Evolutionary conservation across 2,113 vertebrate genomes (phyloP), one percentile per base, ranked within the genome.

Genomic region (Misgurnus anguillicaudatus): DNA sequence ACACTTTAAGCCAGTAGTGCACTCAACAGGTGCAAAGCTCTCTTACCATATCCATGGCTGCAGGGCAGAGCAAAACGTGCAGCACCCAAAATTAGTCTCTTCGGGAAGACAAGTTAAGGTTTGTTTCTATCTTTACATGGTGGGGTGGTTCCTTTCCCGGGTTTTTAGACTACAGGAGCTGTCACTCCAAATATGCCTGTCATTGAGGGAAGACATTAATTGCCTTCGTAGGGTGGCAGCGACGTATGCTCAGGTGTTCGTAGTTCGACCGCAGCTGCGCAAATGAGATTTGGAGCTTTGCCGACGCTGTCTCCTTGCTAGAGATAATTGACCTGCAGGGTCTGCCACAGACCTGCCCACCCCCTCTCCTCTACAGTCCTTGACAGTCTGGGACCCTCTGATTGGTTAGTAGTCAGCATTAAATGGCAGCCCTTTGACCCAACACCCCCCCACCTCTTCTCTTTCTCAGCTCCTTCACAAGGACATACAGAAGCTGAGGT

Each of bases 221-320:
- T 93, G 91, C 88, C 89, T 90, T 16, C 68, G 85, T 80, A 82
- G 86, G 65, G 71, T 83, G 84, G 90, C 77, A 83, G 85, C 85
- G 80, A 77, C 51, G 83, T 16, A 61, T 39, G 16, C 66, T 83
- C 74, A 78, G 70, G 79, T 77, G 76, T 83, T 67, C 80, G 77
- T 80, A 68, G 78, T 76, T 77, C 53, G 86, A 86, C 74, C 85
- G 87, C 89, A 81, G 86, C 85, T 87, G 87, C 87, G 90, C 86
- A 92, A 91, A 92, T 91, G 89, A 93, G 89, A 91, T 92, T 90
- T 89, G 91, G 87, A 90, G 85, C 83, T 89, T 87, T 77, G 41
- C 83, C 85, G 83, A 48, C 85, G 87, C 85, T 85, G 87, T 89
- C 91, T 91, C 90, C 88, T 90, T 89, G 86, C 80, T 73, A 48